These are phyloP conservation scores for Amiota minor DNA, from an alignment of 2,888 invertebrate genomes.

Conservation along the genomic window DNA sequence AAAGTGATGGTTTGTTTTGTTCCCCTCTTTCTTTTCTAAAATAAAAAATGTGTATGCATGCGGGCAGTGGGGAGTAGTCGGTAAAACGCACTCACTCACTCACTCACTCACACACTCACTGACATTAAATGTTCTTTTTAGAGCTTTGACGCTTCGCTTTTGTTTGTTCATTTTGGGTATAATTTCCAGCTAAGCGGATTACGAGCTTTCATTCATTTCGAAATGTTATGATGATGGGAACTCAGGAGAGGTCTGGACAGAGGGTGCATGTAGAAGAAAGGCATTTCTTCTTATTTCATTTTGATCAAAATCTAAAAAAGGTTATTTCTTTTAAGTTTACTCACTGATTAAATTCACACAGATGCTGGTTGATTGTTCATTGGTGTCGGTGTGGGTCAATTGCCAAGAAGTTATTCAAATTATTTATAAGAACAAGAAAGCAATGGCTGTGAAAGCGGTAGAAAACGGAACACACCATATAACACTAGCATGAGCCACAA, in stretches of 20 bases:
- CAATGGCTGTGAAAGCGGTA: no score
- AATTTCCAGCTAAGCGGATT: constrained; percentile 3
- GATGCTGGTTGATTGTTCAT: no score
- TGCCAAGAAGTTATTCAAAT: no score
- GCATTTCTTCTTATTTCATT: background rate
- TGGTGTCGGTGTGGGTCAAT: no score
- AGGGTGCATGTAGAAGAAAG: no score
- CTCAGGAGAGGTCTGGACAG: no score
- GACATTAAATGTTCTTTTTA: background rate
- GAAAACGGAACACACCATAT: no score
- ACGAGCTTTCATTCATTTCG: background rate
- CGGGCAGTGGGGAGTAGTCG: background rate
- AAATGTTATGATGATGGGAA: no score
- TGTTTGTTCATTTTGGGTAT: constrained; percentile 3
- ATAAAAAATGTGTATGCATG: background rate
- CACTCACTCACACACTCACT: background rate
- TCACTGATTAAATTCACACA: no score
- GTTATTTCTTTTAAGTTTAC: constrained; percentile 29
- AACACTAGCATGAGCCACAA: no score
- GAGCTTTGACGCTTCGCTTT: background rate
- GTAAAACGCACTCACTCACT: background rate
- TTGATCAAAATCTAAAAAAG: constrained; percentile 45
- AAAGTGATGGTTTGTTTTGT: no score
- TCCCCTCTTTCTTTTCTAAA: background rate
- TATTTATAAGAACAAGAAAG: no score